Percentiles rank a stretch among this genome's conserved stretches.
phyloP scores from a whole-genome alignment of 1,140 invertebrate genomes.

The Mercenaria mercenaria region DNA sequence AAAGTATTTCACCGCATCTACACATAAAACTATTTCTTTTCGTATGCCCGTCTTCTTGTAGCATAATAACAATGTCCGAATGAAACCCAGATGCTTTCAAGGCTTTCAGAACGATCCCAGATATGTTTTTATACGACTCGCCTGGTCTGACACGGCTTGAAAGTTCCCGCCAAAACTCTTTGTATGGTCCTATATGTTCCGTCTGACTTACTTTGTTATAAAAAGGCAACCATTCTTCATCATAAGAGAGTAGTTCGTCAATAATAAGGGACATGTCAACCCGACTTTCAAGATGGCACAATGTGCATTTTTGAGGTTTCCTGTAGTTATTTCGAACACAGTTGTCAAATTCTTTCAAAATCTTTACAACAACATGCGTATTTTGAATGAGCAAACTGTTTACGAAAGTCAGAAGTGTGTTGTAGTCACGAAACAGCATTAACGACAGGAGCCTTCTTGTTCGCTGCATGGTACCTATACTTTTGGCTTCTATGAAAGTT shows the following conservation, averaged over 20 bases:
- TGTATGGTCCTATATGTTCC: neutral
- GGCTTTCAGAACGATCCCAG: neutral
- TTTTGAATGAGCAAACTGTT: neutral
- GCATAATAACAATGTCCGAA: neutral
- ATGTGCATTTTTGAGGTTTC: neutral
- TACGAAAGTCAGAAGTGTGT: neutral
- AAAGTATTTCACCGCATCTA: neutral
- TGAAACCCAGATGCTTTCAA: neutral
- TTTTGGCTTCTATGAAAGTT: neutral
- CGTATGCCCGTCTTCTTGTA: neutral
- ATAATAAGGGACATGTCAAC: neutral
- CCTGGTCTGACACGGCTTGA: neutral
- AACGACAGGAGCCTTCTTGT: neutral
- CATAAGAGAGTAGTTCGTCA: neutral
- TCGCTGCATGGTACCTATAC: neutral
- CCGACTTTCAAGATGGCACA: neutral
- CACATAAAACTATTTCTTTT: neutral
- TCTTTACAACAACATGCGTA: neutral
- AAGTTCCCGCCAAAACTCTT: neutral
- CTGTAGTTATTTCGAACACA: neutral
- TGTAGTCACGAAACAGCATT: neutral
- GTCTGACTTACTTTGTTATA: neutral
- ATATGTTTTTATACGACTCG: neutral
- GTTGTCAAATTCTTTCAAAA: neutral
- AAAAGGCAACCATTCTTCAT: neutral